Base-by-base conservation (phyloP, 2,113 vertebrate species). In the Lynx canadensis region DNA sequence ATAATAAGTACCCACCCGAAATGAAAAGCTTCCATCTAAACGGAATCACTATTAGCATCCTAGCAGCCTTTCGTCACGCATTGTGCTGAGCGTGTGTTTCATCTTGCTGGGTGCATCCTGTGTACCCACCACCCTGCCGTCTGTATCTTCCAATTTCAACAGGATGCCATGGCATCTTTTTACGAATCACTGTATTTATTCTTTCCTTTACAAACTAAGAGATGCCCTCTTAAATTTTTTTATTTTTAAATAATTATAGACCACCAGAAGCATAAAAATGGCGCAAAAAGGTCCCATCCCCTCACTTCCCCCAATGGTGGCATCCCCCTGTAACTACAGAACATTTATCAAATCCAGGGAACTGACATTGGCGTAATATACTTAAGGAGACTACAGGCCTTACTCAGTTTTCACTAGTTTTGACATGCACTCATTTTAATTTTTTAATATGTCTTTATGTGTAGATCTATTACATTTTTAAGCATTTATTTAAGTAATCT, bases 31-130 rank as follows among this genome's bases (percentile, higher is more conserved):
- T 66, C 8, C 73, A 0, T 63, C n/a, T 16, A 0, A 38, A 7
- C 7, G 12, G 38, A 25, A 3, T 3, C 2, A 5, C 21, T 33
- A 0, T 8, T 16, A 11, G 66, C 2, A 16, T 71, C 14, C 57
- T 15, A 23, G 36, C 55, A 29, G 65, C 38, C 5, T 7, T 27
- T 41, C 0, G 0, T 3, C 13, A 1, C 65, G 29, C 4, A 0
- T 15, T 10, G 2, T 63, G 65, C 45, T n/a, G 80, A 74, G 55
- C 80, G 5, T 2, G 1, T 21, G 73, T 12, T 5, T 65, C 12
- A 0, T 45, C 25, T 21, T 21, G 7, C 41, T 13, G 33, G 16
- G 0, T 23, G 1, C 16, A 5, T 19, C 76, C 31, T 8, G 3
- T 31, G 33, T 15, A 3, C 10, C 6, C 50, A 45, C 45, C 45